Evolutionary conservation across 1,140 invertebrate genomes (phyloP), one percentile per base, ranked within the genome.

Genomic region (Myzus persicae): DNA sequence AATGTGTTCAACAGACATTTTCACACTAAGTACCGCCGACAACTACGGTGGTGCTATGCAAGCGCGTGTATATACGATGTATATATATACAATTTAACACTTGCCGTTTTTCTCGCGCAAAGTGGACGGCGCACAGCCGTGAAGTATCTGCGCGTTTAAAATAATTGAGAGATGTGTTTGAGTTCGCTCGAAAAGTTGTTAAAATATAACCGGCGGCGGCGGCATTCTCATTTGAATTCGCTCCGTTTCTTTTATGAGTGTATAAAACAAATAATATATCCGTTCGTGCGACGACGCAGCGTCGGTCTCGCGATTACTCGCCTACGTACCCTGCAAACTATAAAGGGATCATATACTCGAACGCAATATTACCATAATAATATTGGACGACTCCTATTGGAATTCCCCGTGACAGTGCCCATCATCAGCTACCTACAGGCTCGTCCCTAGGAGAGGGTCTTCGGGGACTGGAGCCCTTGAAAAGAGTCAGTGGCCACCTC

Each of bases 11-110:
- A 46, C 85, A 36, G 87, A 89, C 87, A 36, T 51, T 48, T 89
- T 89, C 87, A 18, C 46, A n/a, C 46, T 51, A 89, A 89, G 46
- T 89, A 89, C 46, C 46, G 46, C 87, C 46, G n/a, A 51, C 87
- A 24, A 31, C 48, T 22, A 51, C 87, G 87, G 31, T 88, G 26
- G 26, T 42, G 11, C 82, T 42, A 31, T 31, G 26, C 54, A 59
- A 8, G 26, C 26, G 54, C 24, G 26, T 59, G 31, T 24, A n/a
- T n/a, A n/a, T n/a, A n/a, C n/a, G n/a, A n/a, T 84, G 26, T 42
- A 40, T 44, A 26, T 82, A 42, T 38, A 84, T 84, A 84, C 5
- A 24, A 84, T 84, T 42, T 42, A 84, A 38, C 20, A 82, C 76
- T 81, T 36, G 22, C 26, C 84, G 84, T 31, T 85, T 85, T 85